Evolutionary conservation across 2,113 vertebrate genomes (phyloP).

Genomic region (Mesitornis unicolor): DNA sequence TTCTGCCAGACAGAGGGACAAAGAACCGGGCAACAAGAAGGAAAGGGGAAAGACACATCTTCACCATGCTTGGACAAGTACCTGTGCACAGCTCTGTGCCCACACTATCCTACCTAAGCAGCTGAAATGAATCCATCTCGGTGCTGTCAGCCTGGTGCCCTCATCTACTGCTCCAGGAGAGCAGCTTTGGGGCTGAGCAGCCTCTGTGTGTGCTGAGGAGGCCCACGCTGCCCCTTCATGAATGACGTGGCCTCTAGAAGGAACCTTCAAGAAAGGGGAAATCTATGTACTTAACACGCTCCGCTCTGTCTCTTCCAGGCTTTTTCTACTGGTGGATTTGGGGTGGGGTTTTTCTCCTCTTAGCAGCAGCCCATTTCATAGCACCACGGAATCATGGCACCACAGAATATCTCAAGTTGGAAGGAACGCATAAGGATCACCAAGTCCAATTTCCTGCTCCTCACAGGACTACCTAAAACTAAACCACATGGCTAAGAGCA

Average conservation of each 20-base stretch:
- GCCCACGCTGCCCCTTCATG: not conserved
- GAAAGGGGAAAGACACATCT: not conserved
- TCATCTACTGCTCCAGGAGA: not conserved
- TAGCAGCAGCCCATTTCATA: not conserved
- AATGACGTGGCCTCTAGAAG: not conserved
- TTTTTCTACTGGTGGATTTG: not conserved
- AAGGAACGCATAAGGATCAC: not conserved
- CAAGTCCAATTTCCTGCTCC: not conserved
- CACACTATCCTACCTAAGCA: too few species aligned
- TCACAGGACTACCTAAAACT: not conserved
- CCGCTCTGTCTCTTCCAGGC: not conserved
- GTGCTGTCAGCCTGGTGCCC: not conserved
- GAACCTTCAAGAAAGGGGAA: not conserved
- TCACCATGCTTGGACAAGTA: rapidly evolving
- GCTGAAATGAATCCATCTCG: not conserved
- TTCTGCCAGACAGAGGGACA: not conserved
- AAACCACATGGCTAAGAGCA: not conserved
- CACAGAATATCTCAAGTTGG: too few species aligned
- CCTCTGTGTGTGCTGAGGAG: not conserved
- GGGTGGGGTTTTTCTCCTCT: not conserved
- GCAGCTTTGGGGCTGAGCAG: not conserved
- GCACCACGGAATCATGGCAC: too few species aligned
- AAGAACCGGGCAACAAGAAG: not conserved
- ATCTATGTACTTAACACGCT: not conserved
- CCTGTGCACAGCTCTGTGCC: not conserved